phyloP scores from a whole-genome alignment of 1,140 invertebrate genomes.

The Coptotermes formosanus region DNA sequence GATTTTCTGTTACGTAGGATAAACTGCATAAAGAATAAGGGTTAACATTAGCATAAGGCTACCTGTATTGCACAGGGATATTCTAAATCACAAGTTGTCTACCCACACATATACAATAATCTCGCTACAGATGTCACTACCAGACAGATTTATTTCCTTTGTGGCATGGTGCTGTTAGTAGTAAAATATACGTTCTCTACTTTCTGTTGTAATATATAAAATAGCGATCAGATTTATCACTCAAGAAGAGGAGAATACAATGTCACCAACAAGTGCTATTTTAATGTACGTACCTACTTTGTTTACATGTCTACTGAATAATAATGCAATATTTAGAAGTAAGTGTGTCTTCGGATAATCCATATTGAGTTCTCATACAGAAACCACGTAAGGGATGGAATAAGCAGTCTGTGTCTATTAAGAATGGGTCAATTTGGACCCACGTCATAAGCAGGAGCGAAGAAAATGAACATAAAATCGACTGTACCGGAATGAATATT shows the following conservation, averaged over 20 bases:
- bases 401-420: too few species aligned
- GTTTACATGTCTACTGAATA: not conserved
- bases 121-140: not conserved
- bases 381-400: too few species aligned
- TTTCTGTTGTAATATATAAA: not conserved
- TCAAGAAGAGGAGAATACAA: not conserved
- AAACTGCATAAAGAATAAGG: not conserved
- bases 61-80: not conserved
- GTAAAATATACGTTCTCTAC: not conserved
- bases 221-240: not conserved
- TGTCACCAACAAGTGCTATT: not conserved
- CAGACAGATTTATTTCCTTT: not conserved
- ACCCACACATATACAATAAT: not conserved
- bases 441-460: too few species aligned
- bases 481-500: too few species aligned
- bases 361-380: not conserved
- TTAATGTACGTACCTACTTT: conserved; percentile 3
- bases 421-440: too few species aligned
- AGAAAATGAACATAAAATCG: too few species aligned
- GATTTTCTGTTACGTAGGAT: not conserved
- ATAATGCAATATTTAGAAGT: not conserved
- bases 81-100: not conserved
- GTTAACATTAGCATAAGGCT: not conserved
- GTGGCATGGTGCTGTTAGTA: not conserved
- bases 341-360: not conserved